A percentile compares a stretch with the other conserved stretches of the same genome.
These are phyloP conservation scores for Hyles lineata DNA, from an alignment of 2,888 invertebrate species.

Conservation along the genomic window DNA sequence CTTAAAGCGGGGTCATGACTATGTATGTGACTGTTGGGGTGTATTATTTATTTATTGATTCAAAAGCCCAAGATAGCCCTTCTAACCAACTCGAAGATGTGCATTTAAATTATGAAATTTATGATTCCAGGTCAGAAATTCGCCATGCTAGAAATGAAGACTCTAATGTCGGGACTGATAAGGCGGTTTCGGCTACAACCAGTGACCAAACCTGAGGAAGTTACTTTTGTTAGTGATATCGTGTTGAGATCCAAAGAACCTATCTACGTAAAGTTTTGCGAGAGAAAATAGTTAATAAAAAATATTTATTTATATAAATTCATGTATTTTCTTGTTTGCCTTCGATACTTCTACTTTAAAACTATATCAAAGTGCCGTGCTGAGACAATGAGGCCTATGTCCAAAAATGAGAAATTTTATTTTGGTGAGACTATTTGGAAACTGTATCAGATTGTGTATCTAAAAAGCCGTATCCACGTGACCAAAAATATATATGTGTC, in stretches of 20 bases:
- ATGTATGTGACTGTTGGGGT: too few relatives aligned
- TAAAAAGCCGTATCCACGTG: too few relatives aligned
- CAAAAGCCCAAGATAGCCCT: too few relatives aligned
- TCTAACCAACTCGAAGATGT: neutral
- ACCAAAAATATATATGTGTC: too few relatives aligned
- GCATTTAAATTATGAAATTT: neutral
- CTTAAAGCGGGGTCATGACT: too few relatives aligned
- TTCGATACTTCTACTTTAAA: too few relatives aligned
- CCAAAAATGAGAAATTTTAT: too few relatives aligned
- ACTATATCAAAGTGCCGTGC: too few relatives aligned
- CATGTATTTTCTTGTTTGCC: neutral
- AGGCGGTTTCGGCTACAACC: conserved; percentile 42
- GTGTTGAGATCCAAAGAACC: conserved; percentile 51
- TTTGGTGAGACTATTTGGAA: too few relatives aligned
- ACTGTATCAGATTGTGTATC: too few relatives aligned
- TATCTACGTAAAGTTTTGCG: conserved; percentile 32
- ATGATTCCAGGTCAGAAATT: conserved; percentile 78
- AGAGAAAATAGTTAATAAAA: conserved; percentile 1
- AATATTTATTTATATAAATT: neutral
- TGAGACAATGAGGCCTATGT: too few relatives aligned
- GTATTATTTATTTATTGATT: too few relatives aligned
- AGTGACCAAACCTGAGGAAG: conserved; percentile 59
- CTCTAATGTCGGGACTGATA: conserved; percentile 60
- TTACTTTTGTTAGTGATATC: conserved; percentile 56
- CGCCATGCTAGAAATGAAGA: conserved; percentile 79